These are phyloP conservation scores for Hecatera dysodea DNA, from an alignment of 2,888 invertebrate genomes.

Conservation along the genomic window DNA sequence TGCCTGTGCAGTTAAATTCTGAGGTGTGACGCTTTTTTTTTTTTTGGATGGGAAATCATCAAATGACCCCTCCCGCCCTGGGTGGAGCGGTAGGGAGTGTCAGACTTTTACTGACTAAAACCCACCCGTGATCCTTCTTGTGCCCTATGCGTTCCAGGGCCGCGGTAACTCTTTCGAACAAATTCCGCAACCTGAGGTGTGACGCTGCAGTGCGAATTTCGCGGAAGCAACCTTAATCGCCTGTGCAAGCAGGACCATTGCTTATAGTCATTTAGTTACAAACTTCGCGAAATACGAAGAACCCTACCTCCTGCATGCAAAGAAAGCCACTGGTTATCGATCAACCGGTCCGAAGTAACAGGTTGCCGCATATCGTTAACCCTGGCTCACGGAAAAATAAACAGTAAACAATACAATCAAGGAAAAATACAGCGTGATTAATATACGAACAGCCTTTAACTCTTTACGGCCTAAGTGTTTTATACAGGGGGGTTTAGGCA, in stretches of 20 bases:
- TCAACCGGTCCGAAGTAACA: constrained; percentile 36
- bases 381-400: constrained; percentile 22
- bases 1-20: neutral
- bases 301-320: neutral
- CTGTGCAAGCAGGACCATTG: constrained; percentile 1
- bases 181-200: neutral
- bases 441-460: constrained; percentile 26
- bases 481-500: constrained; percentile 31
- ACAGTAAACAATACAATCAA: constrained; percentile 42
- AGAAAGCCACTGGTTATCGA: constrained; percentile 20
- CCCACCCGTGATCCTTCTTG: no score
- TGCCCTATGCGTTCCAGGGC: no score
- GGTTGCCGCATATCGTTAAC: constrained; percentile 30
- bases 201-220: neutral
- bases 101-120: no score
- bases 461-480: constrained; percentile 15
- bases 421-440: constrained; percentile 47
- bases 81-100: no score
- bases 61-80: no score
- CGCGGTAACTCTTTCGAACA: no score
- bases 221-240: neutral
- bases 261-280: neutral
- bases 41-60: no score
- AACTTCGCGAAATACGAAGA: constrained; percentile 1
- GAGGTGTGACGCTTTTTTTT: neutral